Evolutionary conservation across 2,113 vertebrate species (phyloP).

Genomic region (Trogon melanurus): DNA sequence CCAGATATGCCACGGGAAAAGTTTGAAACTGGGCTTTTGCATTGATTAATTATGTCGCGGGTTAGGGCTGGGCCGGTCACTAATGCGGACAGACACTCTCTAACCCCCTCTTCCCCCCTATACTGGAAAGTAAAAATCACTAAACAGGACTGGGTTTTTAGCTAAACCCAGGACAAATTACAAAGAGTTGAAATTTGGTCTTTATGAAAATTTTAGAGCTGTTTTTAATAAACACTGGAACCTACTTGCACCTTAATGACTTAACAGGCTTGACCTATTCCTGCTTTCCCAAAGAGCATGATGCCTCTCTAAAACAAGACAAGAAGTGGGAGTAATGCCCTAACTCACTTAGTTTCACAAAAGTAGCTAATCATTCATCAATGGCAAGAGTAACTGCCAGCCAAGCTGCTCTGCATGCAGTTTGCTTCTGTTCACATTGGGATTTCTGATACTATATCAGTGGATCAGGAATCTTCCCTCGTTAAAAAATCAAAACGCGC

Average conservation of each 20-base stretch:
- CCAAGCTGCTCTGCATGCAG: not conserved
- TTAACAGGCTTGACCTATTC: not conserved
- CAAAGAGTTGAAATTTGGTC: not conserved
- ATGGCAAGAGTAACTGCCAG: not conserved
- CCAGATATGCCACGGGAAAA: not conserved
- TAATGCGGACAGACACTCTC: too few relatives aligned
- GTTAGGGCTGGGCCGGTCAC: too few relatives aligned
- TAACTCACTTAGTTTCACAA: not conserved
- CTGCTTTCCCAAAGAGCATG: not conserved
- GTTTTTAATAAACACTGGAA: not conserved
- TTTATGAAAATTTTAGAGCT: not conserved
- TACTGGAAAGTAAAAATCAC: too few relatives aligned
- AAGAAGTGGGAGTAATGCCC: rapidly evolving
- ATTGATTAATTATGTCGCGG: too few relatives aligned
- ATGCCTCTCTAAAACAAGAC: not conserved
- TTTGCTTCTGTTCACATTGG: not conserved
- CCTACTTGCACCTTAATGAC: not conserved
- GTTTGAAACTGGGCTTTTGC: not conserved
- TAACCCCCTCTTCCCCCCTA: too few relatives aligned
- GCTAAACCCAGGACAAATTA: too few relatives aligned
- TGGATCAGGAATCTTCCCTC: not conserved
- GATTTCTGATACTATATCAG: not conserved
- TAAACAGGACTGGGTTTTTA: too few relatives aligned
- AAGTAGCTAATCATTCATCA: not conserved
- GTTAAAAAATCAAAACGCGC: not conserved